These are phyloP conservation scores for Nycticorax nycticorax DNA, from an alignment of 2,113 vertebrate species.

Conservation along the genomic window DNA sequence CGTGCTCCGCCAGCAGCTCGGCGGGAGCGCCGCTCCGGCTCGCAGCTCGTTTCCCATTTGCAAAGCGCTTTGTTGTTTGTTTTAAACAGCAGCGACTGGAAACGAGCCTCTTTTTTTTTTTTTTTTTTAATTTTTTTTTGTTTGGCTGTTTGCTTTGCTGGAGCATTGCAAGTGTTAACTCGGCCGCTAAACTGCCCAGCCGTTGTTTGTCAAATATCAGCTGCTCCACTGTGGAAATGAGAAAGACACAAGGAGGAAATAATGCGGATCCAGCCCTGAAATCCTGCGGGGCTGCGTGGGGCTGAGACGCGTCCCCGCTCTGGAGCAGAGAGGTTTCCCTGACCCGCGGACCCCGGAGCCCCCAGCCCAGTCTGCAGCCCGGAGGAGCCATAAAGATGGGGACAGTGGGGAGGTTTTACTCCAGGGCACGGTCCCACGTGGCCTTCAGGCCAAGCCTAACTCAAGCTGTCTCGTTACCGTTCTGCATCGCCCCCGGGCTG, in stretches of 20 bases:
- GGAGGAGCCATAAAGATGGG: neutral
- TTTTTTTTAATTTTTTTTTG: neutral
- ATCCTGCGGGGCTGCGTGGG: neutral
- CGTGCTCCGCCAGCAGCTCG: neutral
- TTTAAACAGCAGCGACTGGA: neutral
- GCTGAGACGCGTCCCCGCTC: neutral
- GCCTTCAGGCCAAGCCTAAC: rapidly evolving
- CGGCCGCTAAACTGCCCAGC: neutral
- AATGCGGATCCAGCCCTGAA: neutral
- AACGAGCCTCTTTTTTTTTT: neutral
- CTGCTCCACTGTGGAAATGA: neutral
- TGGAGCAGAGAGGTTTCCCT: neutral
- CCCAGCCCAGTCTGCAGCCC: neutral
- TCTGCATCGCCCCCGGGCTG: neutral
- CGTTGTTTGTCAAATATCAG: neutral
- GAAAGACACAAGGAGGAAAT: neutral
- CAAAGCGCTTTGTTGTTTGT: neutral
- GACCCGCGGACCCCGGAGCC: neutral
- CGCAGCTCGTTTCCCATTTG: neutral
- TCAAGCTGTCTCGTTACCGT: neutral
- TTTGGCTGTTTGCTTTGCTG: neutral
- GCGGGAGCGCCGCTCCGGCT: neutral
- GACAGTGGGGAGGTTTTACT: neutral
- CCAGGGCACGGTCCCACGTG: rapidly evolving
- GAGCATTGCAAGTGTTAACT: neutral